Base-by-base conservation (phyloP, 2,888 invertebrate species). In the Mylabris sibirica region DNA sequence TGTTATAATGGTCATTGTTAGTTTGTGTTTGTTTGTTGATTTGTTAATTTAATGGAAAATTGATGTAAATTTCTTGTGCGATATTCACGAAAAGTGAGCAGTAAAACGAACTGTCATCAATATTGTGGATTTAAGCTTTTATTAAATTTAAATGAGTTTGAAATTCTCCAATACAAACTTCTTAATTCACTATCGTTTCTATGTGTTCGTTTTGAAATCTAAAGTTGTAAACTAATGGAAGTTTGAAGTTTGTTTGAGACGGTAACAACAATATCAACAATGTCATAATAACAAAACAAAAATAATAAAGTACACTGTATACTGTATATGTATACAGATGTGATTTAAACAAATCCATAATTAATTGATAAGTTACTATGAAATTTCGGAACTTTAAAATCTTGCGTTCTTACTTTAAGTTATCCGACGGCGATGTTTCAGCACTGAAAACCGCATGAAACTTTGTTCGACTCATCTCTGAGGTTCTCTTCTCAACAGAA, bases 131-230 rank as follows among this genome's bases (percentile, higher is more conserved):
- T 24, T 20, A 24, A 53, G 53, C 53, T 22, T 53, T 24, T 24
- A 24, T 53, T 53, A 24, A 24, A 24, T 24, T 53, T 24, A 53
- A 53, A 53, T 53, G 24, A 53, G 53, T 53, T 24, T 53, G 53
- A 24, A 53, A 24, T 53, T 53, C 53, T 24, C 53, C 22, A 53
- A 22, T 53, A 53, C 22, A 24, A 53, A 53, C 53, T 53, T 24
- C 22, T 22, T 53, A 53, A 53, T 53, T 53, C 53, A 20, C 20
- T 20, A 20, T 49, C 49, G 49, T 20, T 49, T 22, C 3, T 12
- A 53, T 53, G 20, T 22, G 22, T 53, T 22, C 11, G 22, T 22
- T 53, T 11, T 22, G 14, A 53, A 53, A 24, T 24, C 53, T 53
- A 53, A 53, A 53, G 22, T 53, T 12, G 9, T 12, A 53, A 30